A percentile compares a stretch with the other conserved stretches of the same genome.
phyloP scores from a whole-genome alignment of 2,797 vertebrate genomes.

The Lepilemur septentrionalis region DNA sequence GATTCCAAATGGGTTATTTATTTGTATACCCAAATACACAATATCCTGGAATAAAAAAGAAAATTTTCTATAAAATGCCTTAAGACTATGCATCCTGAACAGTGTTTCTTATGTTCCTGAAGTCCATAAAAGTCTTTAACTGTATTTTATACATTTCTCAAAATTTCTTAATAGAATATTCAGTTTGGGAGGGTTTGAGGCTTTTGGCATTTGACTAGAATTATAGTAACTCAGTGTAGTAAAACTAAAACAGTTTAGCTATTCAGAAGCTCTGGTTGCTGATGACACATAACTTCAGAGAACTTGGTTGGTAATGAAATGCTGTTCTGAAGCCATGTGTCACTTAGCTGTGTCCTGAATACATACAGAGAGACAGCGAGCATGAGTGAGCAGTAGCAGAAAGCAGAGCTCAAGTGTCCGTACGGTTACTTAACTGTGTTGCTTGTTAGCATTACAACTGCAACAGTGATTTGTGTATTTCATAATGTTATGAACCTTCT shows the following conservation, averaged over 20 bases:
- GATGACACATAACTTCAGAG: neutral
- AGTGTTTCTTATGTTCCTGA: neutral
- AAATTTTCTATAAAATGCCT: neutral
- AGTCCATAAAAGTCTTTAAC: neutral
- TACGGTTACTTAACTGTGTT: neutral
- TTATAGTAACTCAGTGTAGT: neutral
- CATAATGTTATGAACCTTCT: neutral
- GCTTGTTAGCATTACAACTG: neutral
- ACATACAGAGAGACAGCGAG: neutral
- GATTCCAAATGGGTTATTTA: neutral
- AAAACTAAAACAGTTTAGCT: neutral
- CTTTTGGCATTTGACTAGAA: conserved; percentile 24
- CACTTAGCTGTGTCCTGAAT: neutral
- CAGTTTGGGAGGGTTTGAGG: neutral
- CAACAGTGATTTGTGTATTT: neutral
- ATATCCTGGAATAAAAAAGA: neutral
- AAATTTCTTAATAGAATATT: conserved; percentile 1
- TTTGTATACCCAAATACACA: neutral
- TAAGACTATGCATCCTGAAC: neutral
- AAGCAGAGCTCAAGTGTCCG: neutral
- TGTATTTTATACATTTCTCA: neutral
- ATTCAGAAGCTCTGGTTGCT: conserved; percentile 14
- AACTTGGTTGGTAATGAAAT: neutral
- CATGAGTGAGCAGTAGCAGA: neutral
- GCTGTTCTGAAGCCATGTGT: neutral